Evolutionary conservation across 2,113 vertebrate genomes (phyloP).

Genomic region (Aldabrachelys gigantea): DNA sequence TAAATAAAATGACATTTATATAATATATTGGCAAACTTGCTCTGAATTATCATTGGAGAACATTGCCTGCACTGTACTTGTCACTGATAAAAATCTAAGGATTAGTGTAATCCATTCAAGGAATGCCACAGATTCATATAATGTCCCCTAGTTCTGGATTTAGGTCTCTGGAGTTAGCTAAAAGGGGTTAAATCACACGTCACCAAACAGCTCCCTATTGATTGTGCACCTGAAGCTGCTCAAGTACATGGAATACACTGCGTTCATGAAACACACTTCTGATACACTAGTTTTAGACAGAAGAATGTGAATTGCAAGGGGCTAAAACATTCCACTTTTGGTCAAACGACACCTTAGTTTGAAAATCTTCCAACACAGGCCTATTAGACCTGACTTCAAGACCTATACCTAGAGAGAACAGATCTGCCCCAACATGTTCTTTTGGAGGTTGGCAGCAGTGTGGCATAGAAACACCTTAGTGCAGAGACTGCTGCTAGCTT

Average conservation of each 20-base stretch:
- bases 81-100: neutral
- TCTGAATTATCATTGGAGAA: fast-evolving
- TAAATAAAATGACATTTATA: neutral
- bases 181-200: neutral
- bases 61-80: fast-evolving
- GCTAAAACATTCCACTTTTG: fast-evolving
- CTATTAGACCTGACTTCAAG: neutral
- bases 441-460: fast-evolving
- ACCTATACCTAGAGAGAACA: neutral
- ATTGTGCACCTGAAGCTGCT: fast-evolving
- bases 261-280: too few relatives aligned
- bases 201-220: neutral
- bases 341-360: neutral
- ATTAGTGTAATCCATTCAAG: neutral
- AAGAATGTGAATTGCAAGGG: neutral
- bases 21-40: fast-evolving
- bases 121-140: fast-evolving
- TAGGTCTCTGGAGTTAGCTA: fast-evolving
- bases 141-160: neutral
- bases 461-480: fast-evolving
- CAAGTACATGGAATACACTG: fast-evolving
- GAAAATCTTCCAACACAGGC: fast-evolving
- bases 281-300: neutral
- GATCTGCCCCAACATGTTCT: fast-evolving
- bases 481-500: fast-evolving